Base-by-base conservation (phyloP, 2,797 vertebrate genomes). In the Sebastes ruberrimus region DNA sequence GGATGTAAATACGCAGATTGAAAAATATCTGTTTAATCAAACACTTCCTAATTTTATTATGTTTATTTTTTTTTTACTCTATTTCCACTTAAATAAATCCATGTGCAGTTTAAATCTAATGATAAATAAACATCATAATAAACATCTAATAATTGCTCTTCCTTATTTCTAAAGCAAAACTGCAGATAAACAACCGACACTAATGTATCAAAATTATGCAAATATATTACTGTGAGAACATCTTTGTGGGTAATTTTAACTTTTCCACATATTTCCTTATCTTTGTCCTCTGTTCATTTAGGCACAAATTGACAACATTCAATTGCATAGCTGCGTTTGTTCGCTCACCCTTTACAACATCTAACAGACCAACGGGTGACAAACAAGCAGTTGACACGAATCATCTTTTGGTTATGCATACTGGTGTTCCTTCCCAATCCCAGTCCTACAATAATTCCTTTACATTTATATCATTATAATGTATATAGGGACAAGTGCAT, bases 381-480 rank as follows among this genome's bases (percentile, higher is more conserved):
- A 60, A 83, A 76, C 53, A 80, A 42, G 33, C 49, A 74, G 20
- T 16, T 63, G 38, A 65, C 13, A 67, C 20, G 25, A 74, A 81
- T 67, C 9, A 32, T 55, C 1, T 35, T 64, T 73, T 55, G 71
- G 27, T 56, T 11, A 61, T 13, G 2, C 18, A 57, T 22, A 56
- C 28, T 42, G 11, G 46, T 61, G 5, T 70, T 73, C n/a, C 30
- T 25, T 55, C 32, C 10, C 27, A 42, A 46, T 63, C n/a, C 27
- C n/a, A 8, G 52, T 63, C 46, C 1, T 35, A 1, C 2, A 56
- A 59, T 76, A 56, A 73, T 46, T 66, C 57, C 23, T 49, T 82
- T 46, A 71, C 18, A 23, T 59, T 11, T 33, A 33, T 35, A 76
- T 71, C 22, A 61, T 9, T 2, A 60, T 62, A 20, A 38, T 9